Conservation (phyloP, 2,888 invertebrate genomes). For the Linnaemya tessellans region DNA sequence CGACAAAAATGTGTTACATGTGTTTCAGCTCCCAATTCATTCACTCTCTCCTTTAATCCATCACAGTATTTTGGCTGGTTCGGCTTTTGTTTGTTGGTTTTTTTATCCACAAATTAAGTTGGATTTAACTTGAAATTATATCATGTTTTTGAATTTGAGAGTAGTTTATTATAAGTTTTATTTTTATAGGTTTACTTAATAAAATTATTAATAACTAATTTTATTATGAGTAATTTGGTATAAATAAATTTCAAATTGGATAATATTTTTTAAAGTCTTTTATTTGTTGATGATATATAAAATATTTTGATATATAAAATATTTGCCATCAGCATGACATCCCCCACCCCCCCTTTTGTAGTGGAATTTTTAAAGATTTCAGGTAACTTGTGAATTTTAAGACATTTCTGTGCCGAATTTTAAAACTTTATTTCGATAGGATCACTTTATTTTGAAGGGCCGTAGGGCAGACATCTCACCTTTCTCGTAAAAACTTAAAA, state of each 20-base stretch:
- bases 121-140: background rate
- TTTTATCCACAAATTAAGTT: background rate
- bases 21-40: background rate
- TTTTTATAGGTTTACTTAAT: slow-evolving; percentile 4
- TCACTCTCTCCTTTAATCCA: slow-evolving; percentile 4
- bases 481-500: too few relatives aligned
- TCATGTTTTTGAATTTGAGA: slow-evolving; percentile 3
- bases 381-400: too few relatives aligned
- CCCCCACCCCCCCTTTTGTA: too few relatives aligned
- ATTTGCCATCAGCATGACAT: too few relatives aligned
- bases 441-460: too few relatives aligned
- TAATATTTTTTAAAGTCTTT: background rate
- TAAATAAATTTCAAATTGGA: background rate
- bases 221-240: slow-evolving; percentile 27
- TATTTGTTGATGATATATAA: background rate
- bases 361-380: too few relatives aligned
- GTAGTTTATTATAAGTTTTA: slow-evolving; percentile 42
- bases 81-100: background rate
- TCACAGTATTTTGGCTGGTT: background rate
- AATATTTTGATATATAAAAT: too few relatives aligned
- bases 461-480: too few relatives aligned
- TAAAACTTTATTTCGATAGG: too few relatives aligned
- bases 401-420: too few relatives aligned
- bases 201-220: slow-evolving; percentile 27
- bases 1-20: slow-evolving; percentile 17